Evolutionary conservation across 2,888 invertebrate genomes (phyloP).

Genomic region (Amphiduros pacificus): DNA sequence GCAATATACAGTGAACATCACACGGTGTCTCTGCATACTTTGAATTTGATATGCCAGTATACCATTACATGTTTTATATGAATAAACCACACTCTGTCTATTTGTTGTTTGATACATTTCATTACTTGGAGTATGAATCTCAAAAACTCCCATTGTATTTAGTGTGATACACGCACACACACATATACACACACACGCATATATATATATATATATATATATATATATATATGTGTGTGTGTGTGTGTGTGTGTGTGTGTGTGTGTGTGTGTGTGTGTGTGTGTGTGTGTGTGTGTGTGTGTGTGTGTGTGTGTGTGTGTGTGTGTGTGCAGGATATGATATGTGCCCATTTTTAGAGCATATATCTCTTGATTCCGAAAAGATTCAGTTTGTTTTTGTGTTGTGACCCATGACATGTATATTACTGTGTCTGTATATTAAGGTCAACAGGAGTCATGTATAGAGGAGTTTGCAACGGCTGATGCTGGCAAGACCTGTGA

Average conservation of each 20-base stretch:
- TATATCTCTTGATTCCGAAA: too few species aligned
- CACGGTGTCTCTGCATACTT: too few species aligned
- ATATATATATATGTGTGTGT: not conserved
- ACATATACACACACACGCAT: slow-evolving; percentile 2
- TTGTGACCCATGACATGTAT: too few species aligned
- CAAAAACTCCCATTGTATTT: not conserved
- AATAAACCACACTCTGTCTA: too few species aligned
- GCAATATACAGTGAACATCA: too few species aligned
- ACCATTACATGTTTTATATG: not conserved
- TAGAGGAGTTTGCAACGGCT: slow-evolving; percentile 3
- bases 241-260: slow-evolving; percentile 7
- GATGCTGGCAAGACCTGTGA: slow-evolving; percentile 43
- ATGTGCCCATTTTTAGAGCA: too few species aligned
- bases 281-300: slow-evolving; percentile 8
- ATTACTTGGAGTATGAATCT: not conserved
- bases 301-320: too few species aligned
- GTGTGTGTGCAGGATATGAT: too few species aligned
- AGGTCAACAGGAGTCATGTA: too few species aligned
- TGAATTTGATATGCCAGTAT: not conserved
- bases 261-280: slow-evolving; percentile 10
- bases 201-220: slow-evolving; percentile 12
- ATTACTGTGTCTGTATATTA: too few species aligned
- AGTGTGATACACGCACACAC: not conserved
- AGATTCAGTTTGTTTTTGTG: too few species aligned
- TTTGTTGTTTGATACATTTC: not conserved